Conservation (phyloP, 1,140 invertebrate genomes). For the Babylonia areolata region DNA sequence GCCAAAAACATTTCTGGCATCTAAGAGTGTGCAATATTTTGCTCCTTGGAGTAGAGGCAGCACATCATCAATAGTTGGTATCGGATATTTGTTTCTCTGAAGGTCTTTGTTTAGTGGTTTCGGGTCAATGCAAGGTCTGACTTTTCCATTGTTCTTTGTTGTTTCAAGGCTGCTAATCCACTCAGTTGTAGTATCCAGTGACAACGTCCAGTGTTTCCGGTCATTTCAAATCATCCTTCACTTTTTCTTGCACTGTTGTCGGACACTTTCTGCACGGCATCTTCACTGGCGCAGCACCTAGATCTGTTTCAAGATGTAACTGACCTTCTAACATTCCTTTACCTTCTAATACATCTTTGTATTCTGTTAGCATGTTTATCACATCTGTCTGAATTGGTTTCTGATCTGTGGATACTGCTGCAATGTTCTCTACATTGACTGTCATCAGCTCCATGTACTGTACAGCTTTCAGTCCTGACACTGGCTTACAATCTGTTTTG, state of each 20-base stretch:
- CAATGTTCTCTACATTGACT: not conserved
- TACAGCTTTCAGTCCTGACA: not conserved
- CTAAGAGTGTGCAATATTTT: constrained; percentile 38
- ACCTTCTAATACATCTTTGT: not conserved
- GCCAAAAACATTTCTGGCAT: constrained; percentile 14
- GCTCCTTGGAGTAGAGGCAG: constrained; percentile 40
- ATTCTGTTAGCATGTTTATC: not conserved
- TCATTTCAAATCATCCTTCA: constrained; percentile 54
- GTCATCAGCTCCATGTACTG: not conserved
- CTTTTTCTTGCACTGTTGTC: not conserved
- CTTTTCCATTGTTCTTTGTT: constrained; percentile 38
- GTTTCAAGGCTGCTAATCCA: constrained; percentile 34
- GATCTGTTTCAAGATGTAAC: too few species aligned
- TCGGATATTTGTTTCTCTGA: constrained; percentile 47
- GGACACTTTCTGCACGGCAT: too few species aligned
- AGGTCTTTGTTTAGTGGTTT: constrained; percentile 53
- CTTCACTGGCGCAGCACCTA: too few species aligned
- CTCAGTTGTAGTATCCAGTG: constrained; percentile 42
- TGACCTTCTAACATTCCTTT: not conserved
- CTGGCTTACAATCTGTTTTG: not conserved
- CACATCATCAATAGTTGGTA: constrained; percentile 49
- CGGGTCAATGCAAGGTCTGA: constrained; percentile 51
- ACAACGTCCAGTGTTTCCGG: constrained; percentile 49
- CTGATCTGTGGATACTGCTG: not conserved
- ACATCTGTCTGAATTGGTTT: not conserved